These are phyloP conservation scores for Poecile atricapillus DNA, from an alignment of 2,113 vertebrate species.

Conservation along the genomic window DNA sequence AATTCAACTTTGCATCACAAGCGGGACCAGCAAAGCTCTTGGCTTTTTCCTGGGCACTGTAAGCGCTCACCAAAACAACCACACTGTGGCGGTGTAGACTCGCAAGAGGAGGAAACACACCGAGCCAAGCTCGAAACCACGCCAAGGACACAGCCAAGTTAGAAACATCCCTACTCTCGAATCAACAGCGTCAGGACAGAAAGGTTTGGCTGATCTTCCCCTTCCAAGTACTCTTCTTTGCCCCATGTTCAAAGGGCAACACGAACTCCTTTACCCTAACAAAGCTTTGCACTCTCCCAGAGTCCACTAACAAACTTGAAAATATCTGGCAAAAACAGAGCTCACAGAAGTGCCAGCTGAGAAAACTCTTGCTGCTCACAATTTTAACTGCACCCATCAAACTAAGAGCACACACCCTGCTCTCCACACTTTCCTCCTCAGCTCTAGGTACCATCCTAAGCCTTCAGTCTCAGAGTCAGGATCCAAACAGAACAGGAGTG, in stretches of 20 bases:
- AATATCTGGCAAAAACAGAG: not conserved
- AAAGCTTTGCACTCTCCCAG: not conserved
- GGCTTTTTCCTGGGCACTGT: not conserved
- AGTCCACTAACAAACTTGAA: not conserved
- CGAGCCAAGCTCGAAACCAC: not conserved
- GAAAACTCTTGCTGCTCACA: not conserved
- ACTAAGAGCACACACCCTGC: not conserved
- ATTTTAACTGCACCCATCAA: not conserved
- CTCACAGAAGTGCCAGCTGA: not conserved
- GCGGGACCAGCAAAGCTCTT: too few relatives aligned
- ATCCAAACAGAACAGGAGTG: fast-evolving
- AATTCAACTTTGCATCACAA: too few relatives aligned
- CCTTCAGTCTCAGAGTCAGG: not conserved
- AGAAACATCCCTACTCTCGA: not conserved
- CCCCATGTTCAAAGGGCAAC: not conserved
- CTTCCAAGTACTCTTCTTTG: not conserved
- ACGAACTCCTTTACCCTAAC: too few relatives aligned
- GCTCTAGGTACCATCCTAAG: not conserved
- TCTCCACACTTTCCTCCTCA: not conserved
- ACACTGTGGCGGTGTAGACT: not conserved
- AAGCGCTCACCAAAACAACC: not conserved
- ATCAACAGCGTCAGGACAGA: not conserved
- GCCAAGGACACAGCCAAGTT: not conserved
- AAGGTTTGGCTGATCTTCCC: not conserved
- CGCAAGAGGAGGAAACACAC: not conserved